Base-by-base conservation (phyloP, 2,888 invertebrate species). In the Opisthograptis luteolata region DNA sequence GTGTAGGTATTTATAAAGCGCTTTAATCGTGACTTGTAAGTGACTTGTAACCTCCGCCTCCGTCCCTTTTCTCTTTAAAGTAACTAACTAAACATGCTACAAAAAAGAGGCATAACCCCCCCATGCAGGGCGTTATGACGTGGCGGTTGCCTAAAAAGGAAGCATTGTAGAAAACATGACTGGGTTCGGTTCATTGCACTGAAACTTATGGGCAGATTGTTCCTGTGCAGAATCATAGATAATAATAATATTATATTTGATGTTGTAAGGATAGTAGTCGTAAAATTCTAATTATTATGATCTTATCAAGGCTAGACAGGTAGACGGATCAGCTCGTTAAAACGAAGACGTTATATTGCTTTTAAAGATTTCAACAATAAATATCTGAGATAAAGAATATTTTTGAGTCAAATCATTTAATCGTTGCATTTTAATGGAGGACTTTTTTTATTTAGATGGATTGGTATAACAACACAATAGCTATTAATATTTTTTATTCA, bases 111-210 rank as follows among this genome's bases (percentile, higher is more conserved):
- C 66, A 44, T 27, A 50, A 54, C 49, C 60, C 51, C 44, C 49
- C 60, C 51, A 42, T 53, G 58, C 34, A 47, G 60, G 60, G 60
- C 53, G 41, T 51, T 58, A 69, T 73, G 71, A 72, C 68, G 67
- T 55, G 60, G 60, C 55, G 48, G 35, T 55, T 62, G 62, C 72
- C 66, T 73, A 68, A 75, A 73, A 71, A 61, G 74, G 73, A 60
- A 46, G 59, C 57, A 68, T 68, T 64, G 44, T 50, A 49, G 68
- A 67, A 64, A 55, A 42, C 60, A 62, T 56, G 47, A 44, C 60
- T 60, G 58, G 58, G 37, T 50, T 47, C 39, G 50, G 55, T 61
- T 64, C 62, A 60, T 63, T 63, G 53, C 60, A 57, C 60, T 50
- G 55, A 50, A 50, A 58, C 59, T 60, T 45, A 54, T 46, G 53